phyloP scores from a whole-genome alignment of 2,888 invertebrate genomes.

The Ophion ellenae region DNA sequence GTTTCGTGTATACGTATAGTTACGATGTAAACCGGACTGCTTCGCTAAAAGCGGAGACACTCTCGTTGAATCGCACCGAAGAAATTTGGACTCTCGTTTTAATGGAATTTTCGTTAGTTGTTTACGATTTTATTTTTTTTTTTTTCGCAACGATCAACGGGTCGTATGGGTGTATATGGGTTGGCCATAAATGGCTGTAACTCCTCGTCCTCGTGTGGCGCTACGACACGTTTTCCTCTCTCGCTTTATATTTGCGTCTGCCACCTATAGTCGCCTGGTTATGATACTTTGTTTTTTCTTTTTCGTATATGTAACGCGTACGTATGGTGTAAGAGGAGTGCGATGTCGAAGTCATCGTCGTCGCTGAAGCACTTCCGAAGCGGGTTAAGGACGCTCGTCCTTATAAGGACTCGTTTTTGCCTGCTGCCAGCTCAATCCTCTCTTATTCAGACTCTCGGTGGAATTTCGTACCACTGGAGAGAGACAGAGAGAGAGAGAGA shows the following conservation, averaged over 20 bases:
- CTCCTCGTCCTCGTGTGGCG: conserved; percentile 65
- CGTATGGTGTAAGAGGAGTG: conserved; percentile 19
- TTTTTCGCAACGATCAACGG: conserved; percentile 61
- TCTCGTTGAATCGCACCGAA: background rate
- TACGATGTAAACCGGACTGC: no score
- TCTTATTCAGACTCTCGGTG: conserved; percentile 54
- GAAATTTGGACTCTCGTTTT: conserved; percentile 42
- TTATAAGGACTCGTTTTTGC: conserved; percentile 82
- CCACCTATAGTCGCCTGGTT: conserved; percentile 36
- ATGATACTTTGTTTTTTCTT: conserved; percentile 1
- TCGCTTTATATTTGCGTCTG: conserved; percentile 53
- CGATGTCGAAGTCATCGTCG: conserved; percentile 51
- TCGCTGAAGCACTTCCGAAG: conserved; percentile 73
- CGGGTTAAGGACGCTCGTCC: conserved; percentile 83
- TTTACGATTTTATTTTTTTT: conserved; percentile 35
- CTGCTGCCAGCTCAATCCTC: conserved; percentile 68
- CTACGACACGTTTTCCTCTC: conserved; percentile 40
- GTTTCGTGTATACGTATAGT: background rate
- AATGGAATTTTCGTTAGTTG: conserved; percentile 23
- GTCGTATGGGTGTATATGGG: conserved; percentile 75
- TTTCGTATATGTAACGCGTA: conserved; percentile 9
- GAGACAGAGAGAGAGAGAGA: conserved; percentile 8
- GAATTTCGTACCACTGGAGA: conserved; percentile 59
- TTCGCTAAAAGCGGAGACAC: no score
- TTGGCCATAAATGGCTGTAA: conserved; percentile 80